A percentile compares a stretch with the other conserved stretches of the same genome.
Conservation (phyloP, 2,113 vertebrate genomes). For the Protobothrops flavoviridis region DNA sequence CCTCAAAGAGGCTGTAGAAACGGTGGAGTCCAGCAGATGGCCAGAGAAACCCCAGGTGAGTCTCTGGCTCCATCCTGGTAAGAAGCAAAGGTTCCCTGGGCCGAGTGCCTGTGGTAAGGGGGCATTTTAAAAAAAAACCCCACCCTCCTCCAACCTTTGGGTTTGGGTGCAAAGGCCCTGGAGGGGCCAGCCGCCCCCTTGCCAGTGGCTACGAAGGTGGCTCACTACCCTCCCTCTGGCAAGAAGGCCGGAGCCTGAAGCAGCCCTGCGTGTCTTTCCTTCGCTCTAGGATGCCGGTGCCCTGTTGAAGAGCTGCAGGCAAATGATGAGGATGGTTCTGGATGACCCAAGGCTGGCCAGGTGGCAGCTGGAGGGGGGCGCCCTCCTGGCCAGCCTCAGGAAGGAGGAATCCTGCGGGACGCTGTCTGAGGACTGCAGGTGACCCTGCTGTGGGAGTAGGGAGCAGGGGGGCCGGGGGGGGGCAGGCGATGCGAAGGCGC, state of each 20-base stretch:
- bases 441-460: neutral
- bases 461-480: neutral
- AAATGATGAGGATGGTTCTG: conserved; percentile 81
- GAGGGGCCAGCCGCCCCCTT: neutral
- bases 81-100: neutral
- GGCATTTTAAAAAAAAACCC: no score
- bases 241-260: neutral
- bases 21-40: conserved; percentile 67
- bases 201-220: neutral
- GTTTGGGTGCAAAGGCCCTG: neutral
- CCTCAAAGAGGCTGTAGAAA: conserved; percentile 77
- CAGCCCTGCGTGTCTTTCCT: neutral
- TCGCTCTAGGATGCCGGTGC: conserved; percentile 75
- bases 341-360: conserved; percentile 78
- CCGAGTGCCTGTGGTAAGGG: neutral
- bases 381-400: conserved; percentile 77
- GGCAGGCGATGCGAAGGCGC: neutral
- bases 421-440: conserved; percentile 77
- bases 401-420: conserved; percentile 76
- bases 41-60: conserved; percentile 76
- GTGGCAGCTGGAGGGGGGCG: conserved; percentile 86
- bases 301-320: conserved; percentile 70
- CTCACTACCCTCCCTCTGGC: neutral
- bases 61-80: neutral
- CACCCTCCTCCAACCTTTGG: neutral